These are phyloP conservation scores for Gonatopus flavifemur DNA, from an alignment of 1,140 invertebrate species.

Conservation along the genomic window DNA sequence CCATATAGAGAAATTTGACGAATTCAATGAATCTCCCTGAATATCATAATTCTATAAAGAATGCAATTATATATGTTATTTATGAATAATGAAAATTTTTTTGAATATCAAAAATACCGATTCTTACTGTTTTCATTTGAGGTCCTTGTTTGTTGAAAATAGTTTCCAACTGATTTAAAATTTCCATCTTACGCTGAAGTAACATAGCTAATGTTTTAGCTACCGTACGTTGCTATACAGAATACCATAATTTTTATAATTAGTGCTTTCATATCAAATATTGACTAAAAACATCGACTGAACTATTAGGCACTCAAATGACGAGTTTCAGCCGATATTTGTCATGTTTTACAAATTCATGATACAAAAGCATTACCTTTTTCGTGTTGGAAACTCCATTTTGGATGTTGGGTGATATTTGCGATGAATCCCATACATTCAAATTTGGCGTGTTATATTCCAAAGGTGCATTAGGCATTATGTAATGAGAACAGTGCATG, in stretches of 20 bases:
- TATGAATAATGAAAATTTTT: neutral
- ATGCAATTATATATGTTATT: slow-evolving; percentile 6
- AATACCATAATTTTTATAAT: too few relatives aligned
- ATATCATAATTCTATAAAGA: slow-evolving; percentile 47
- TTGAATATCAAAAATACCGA: neutral
- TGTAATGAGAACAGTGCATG: slow-evolving; percentile 48
- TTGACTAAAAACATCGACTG: too few relatives aligned
- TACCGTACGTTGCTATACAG: slow-evolving; percentile 52
- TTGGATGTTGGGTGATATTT: slow-evolving; percentile 39
- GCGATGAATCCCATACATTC: slow-evolving; percentile 47
- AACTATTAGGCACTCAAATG: too few relatives aligned
- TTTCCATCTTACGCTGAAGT: slow-evolving; percentile 68
- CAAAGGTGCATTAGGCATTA: slow-evolving; percentile 42
- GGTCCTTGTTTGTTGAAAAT: slow-evolving; percentile 62
- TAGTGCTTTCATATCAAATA: too few relatives aligned
- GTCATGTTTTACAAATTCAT: too few relatives aligned
- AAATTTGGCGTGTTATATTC: slow-evolving; percentile 46
- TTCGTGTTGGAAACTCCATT: slow-evolving; percentile 43
- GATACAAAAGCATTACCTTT: slow-evolving; percentile 40
- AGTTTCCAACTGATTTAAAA: slow-evolving; percentile 68
- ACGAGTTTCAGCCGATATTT: too few relatives aligned
- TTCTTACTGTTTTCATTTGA: slow-evolving; percentile 46
- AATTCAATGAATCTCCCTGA: slow-evolving; percentile 45
- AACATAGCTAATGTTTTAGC: slow-evolving; percentile 64
- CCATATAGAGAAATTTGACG: slow-evolving; percentile 56